A percentile compares a stretch with the other conserved stretches of the same genome.
These are phyloP conservation scores for Melipona bicolor DNA, from an alignment of 2,888 invertebrate species.

Conservation along the genomic window DNA sequence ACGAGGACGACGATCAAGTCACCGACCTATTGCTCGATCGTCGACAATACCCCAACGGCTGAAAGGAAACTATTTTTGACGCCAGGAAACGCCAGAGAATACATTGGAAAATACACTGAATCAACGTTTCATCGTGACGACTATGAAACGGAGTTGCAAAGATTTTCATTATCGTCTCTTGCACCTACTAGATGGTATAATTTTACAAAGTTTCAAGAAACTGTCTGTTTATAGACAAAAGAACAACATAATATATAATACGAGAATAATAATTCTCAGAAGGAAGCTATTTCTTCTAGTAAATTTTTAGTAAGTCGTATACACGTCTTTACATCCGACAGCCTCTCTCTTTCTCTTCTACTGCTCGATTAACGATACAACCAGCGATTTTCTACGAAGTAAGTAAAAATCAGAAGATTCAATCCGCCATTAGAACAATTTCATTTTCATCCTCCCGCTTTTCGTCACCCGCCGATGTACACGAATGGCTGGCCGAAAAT, in stretches of 20 bases:
- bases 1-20: slow-evolving; percentile 1
- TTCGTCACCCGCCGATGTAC: slow-evolving; percentile 28
- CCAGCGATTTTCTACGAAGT: slow-evolving; percentile 5
- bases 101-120: too few relatives aligned
- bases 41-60: not conserved
- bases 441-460: slow-evolving; percentile 51
- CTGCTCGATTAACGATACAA: slow-evolving; percentile 7
- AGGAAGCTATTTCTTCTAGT: slow-evolving; percentile 78
- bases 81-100: not conserved
- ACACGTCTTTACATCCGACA: too few relatives aligned
- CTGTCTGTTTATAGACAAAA: not conserved
- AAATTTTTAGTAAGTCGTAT: too few relatives aligned
- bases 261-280: slow-evolving; percentile 32
- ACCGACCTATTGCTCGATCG: not conserved
- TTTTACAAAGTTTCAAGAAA: too few relatives aligned
- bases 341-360: slow-evolving; percentile 12
- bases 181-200: too few relatives aligned
- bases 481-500: slow-evolving; percentile 6
- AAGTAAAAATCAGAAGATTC: slow-evolving; percentile 19
- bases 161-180: too few relatives aligned
- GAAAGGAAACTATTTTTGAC: not conserved
- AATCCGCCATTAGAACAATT: slow-evolving; percentile 45
- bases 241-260: not conserved
- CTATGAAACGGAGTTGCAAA: too few relatives aligned
- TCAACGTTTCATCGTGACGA: too few relatives aligned